Conservation (phyloP, 92 coral and sea anemone species). For the Palythoa heliodiscus region DNA sequence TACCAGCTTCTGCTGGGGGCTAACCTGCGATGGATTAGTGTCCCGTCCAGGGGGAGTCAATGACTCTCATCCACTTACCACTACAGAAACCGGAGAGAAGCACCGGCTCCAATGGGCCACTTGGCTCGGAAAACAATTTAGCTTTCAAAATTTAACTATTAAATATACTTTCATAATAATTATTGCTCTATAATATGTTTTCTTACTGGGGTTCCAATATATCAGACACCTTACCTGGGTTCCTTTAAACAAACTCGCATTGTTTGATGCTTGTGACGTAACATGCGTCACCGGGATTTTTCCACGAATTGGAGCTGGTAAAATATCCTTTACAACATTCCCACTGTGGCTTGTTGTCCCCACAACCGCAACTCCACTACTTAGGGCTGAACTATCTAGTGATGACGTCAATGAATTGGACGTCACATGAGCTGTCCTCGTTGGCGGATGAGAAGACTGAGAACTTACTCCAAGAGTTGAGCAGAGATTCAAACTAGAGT, state of each 20-base stretch:
- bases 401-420: constrained; percentile 57
- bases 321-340: constrained; percentile 69
- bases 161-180: no score
- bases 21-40: no score
- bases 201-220: background rate
- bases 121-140: no score
- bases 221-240: constrained; percentile 6
- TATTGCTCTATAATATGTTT: no score
- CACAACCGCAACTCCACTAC: constrained; percentile 47
- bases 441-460: constrained; percentile 44
- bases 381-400: constrained; percentile 54
- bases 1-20: no score
- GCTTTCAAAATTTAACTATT: no score
- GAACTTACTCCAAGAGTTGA: constrained; percentile 66
- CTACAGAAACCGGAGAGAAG: no score
- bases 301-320: constrained; percentile 65
- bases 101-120: no score
- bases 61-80: no score
- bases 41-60: no score
- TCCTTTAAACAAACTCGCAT: constrained; percentile 62
- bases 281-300: constrained; percentile 62
- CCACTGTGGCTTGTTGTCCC: constrained; percentile 46
- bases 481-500: constrained; percentile 81
- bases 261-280: constrained; percentile 46
- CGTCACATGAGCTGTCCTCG: constrained; percentile 64